Percentiles rank a stretch among this genome's conserved stretches.
These are phyloP conservation scores for Itoplectis maculator DNA, from an alignment of 2,888 invertebrate species.

Conservation along the genomic window DNA sequence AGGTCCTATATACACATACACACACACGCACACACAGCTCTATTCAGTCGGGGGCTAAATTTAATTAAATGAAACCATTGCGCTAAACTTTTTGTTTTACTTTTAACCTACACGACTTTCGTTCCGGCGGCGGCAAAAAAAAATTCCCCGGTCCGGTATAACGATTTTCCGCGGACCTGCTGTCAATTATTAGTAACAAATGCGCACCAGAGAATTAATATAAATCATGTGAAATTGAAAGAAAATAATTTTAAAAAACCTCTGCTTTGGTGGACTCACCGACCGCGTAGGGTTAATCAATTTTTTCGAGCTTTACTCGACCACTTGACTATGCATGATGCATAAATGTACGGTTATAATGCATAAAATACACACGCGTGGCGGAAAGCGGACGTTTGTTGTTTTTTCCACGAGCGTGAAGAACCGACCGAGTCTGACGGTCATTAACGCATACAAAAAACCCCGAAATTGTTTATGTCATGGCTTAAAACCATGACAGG, in stretches of 20 bases:
- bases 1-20: no score
- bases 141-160: background rate
- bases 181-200: background rate
- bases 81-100: background rate
- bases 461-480: slow-evolving; percentile 52
- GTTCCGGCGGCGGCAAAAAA: background rate
- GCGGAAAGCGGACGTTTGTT: background rate
- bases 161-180: background rate
- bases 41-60: no score
- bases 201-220: background rate
- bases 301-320: background rate
- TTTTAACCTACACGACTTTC: background rate
- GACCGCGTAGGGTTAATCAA: background rate
- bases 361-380: background rate
- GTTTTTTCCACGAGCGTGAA: background rate
- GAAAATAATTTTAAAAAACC: background rate
- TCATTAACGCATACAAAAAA: slow-evolving; percentile 26
- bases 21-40: no score
- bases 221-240: background rate
- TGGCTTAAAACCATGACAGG: slow-evolving; percentile 52
- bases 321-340: background rate
- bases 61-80: no score
- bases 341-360: background rate
- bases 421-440: background rate
- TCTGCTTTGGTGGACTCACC: background rate